Base-by-base conservation (phyloP, 2,888 invertebrate species). In the Lymantria dispar region DNA sequence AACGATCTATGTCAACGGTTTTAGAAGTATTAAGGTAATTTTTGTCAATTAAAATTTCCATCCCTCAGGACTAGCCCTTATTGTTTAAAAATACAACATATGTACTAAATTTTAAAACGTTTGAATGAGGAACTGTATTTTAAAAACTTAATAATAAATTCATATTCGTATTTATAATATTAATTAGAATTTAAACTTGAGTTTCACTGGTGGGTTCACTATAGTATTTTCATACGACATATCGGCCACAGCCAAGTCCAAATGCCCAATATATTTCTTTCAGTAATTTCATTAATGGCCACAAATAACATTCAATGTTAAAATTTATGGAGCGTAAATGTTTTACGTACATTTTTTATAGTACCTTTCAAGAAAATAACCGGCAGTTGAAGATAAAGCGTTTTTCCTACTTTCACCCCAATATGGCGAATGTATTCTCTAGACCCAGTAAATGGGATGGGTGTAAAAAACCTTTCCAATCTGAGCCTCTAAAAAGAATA, bases 401-500 rank as follows among this genome's bases (percentile, higher is more conserved):
- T 64, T 75, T 75, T 72, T 72, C 64, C 68, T 68, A 65, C 70
- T 77, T 79, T 81, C 43, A 37, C 43, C 50, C 76, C 76, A 79
- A 86, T 83, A 80, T 71, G 70, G 63, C 37, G 78, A 80, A 85
- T 76, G 80, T 83, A 82, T 85, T 81, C 75, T 72, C 68, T 73
- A 78, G 79, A 72, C 79, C 77, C 78, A 63, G 74, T 67, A 82
- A 87, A 85, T 83, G 82, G 78, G 76, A 65, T 70, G 75, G 75
- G 80, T 83, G 83, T 83, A 80, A 85, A 85, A 87, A 85, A 81
- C 80, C 84, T 87, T 87, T 87, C 85, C 89, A 89, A 89, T 89
- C 88, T 85, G 81, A 78, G 75, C 81, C 78, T 80, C 79, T 79
- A 76, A 81, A 74, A 81, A 82, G 83, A 87, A 85, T 81, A 75